Percentiles rank a stretch among this genome's conserved stretches.
phyloP scores from a whole-genome alignment of 2,113 vertebrate species.

The Oophaga pumilio region DNA sequence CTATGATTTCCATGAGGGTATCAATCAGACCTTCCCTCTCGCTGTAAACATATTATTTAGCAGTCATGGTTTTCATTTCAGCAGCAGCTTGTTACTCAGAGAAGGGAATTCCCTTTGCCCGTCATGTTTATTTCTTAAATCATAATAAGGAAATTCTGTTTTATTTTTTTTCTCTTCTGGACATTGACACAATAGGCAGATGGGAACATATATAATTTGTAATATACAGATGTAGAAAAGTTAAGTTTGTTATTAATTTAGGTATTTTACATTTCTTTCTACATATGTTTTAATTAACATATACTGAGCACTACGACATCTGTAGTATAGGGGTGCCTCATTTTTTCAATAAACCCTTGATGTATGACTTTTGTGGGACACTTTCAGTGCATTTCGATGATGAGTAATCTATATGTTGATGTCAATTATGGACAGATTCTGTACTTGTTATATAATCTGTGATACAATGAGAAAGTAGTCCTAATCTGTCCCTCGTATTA shows the following conservation, averaged over 20 bases:
- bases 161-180: neutral
- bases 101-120: conserved; percentile 27
- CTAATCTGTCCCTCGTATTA: conserved; percentile 56
- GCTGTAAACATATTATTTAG: conserved; percentile 38
- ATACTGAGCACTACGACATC: neutral
- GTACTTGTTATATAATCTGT: neutral
- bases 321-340: neutral
- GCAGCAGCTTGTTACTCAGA: conserved; percentile 35
- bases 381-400: neutral
- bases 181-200: neutral
- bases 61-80: neutral
- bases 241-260: neutral
- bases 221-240: neutral
- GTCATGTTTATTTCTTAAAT: neutral
- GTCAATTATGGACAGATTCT: neutral
- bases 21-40: conserved; percentile 9
- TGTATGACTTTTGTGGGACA: neutral
- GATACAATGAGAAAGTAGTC: neutral
- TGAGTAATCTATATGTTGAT: neutral
- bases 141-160: neutral
- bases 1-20: neutral
- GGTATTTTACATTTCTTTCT: neutral
- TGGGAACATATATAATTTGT: no score
- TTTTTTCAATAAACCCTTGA: neutral
- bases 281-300: neutral